A percentile compares a stretch with the other conserved stretches of the same genome.
Evolutionary conservation across 2,888 invertebrate species (phyloP).

Genomic region (Idaea biselata): DNA sequence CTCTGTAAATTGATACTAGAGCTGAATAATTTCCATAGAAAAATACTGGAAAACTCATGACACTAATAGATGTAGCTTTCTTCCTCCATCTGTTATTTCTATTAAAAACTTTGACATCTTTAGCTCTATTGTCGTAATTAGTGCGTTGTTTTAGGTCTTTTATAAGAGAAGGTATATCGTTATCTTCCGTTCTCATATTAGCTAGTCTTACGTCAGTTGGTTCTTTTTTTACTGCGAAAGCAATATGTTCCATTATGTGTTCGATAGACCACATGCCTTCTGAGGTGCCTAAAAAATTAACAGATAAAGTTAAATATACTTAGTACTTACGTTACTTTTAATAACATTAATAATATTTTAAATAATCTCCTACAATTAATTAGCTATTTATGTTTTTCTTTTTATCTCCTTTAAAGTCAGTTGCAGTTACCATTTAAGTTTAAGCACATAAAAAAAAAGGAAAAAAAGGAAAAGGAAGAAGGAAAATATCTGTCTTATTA

Average conservation of each 20-base stretch:
- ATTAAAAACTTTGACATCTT: conserved; percentile 80
- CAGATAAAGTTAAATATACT: neutral
- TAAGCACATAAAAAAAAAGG: no score
- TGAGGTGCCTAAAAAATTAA: conserved; percentile 65
- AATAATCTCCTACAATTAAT: no score
- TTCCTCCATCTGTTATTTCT: conserved; percentile 88
- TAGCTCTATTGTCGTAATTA: conserved; percentile 76
- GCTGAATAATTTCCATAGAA: conserved; percentile 80
- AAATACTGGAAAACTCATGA: conserved; percentile 83
- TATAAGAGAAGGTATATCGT: conserved; percentile 76
- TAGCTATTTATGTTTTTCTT: no score
- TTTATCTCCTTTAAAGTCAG: no score
- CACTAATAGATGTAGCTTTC: conserved; percentile 82
- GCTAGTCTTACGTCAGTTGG: conserved; percentile 77
- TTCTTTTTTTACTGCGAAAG: conserved; percentile 78
- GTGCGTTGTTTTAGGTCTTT: conserved; percentile 72
- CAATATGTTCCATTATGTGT: conserved; percentile 85
- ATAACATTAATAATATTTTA: no score
- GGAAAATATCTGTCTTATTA: no score
- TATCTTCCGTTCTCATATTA: conserved; percentile 76
- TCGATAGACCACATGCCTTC: conserved; percentile 83
- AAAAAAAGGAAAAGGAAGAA: no score
- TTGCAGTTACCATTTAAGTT: no score
- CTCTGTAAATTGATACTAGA: conserved; percentile 83
- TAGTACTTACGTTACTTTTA: no score